Evolutionary conservation across 2,888 invertebrate genomes (phyloP), one percentile per base, ranked within the genome.

Genomic region (Drosophila meridiana): DNA sequence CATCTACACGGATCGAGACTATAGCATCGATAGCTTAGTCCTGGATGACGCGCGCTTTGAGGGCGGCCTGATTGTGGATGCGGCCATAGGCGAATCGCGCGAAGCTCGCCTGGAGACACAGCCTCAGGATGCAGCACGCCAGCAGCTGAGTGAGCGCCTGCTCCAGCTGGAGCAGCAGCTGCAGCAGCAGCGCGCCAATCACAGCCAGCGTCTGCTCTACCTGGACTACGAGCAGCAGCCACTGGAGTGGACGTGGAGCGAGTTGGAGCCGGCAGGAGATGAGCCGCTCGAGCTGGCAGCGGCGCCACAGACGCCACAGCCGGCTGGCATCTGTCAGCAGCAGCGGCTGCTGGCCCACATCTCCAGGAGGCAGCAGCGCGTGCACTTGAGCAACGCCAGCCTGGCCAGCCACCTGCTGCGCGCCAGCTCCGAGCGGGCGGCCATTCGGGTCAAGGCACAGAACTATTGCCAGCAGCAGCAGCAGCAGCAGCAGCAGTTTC

Each of bases 21-120:
- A 92, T 53, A 80, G 83, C 47, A 90, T 92, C 26, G 90, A 91
- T 52, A 88, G 79, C 13, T 73, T 93, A 38, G 58, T 82, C 0
- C 73, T 92, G 7, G 88, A 90, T 28, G 75, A 58, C 4, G 92
- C 85, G 0, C 76, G 69, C 32, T 92, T 93, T 45, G 72, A 83
- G 13, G 76, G 59, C 0, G 92, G 92, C 1, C 57, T 92, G 34
- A 30, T 78, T 4, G 55, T 69, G 2, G 76, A 55, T 0, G 7
- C 55, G 11, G 42, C 57, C 14, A 55, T 38, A 8, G n/a, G 9
- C 11, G 70, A 32, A 3, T 4, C 68, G 4, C 48, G 69, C 0
- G 42, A 20, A 14, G 67, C 36, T 8, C n/a, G 34, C 0, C 8
- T 53, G 5, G 48, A 28, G 0, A 5, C 8, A 3, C 26, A 40